Evolutionary conservation across 2,888 invertebrate genomes (phyloP), one percentile per base, ranked within the genome.

Genomic region (Latheticus oryzae): DNA sequence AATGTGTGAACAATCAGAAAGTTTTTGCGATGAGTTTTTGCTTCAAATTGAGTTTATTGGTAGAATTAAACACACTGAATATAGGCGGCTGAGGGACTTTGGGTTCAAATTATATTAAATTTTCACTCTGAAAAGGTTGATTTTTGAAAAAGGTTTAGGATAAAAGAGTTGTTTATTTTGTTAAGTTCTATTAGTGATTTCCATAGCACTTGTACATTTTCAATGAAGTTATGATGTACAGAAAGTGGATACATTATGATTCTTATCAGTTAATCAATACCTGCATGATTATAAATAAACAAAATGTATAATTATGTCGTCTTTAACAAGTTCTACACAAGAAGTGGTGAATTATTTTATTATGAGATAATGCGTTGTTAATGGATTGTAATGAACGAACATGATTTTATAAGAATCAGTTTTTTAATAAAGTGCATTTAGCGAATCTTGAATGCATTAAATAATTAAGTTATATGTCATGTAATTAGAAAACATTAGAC

Each of bases 401-500:
- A 30, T 17, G 30, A 45, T 30, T 42, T 26, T 13, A 8, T 24
- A 24, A 13, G 5, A 17, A n/a, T 5, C 9, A 28, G 5, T 30
- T 43, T 16, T 43, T 9, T 12, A 8, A 5, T 7, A 8, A 13
- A 43, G 30, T 43, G 26, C 24, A 40, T 40, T 40, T 40, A 40
- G 13, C 24, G 33, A 33, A 43, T 26, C 28, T 16, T 26, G 40
- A 51, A 52, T 24, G 24, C 52, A 30, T 52, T 21, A 42, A 52
- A 53, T 21, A 52, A 19, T 53, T 35, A 23, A 53, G 26, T 16
- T 8, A 24, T 26, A 53, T 35, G 43, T 43, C 43, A 33, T 35
- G 43, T 15, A 53, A 43, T 53, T 43, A 37, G 21, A 42, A 54
- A 53, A 45, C 9, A 5, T 9, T 19, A 5, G 23, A 23, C 17